Conservation (phyloP, 2,888 invertebrate genomes). For the Colostygia pectinataria region DNA sequence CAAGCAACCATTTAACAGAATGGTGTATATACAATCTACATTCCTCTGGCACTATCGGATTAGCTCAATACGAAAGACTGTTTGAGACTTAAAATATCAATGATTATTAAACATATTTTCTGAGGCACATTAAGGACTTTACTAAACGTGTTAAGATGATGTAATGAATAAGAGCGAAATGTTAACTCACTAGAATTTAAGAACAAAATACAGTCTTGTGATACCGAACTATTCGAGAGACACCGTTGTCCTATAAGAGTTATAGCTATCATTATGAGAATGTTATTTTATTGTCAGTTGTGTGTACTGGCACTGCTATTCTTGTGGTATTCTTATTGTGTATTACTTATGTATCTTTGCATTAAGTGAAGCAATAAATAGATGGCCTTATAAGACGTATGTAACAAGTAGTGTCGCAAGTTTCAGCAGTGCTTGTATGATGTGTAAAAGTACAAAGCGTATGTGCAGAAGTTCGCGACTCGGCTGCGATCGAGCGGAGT, state of each 20-base stretch:
- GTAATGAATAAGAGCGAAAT: constrained; percentile 75
- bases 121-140: constrained; percentile 76
- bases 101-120: constrained; percentile 73
- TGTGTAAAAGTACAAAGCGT: constrained; percentile 72
- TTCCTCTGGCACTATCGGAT: constrained; percentile 76
- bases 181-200: constrained; percentile 81
- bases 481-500: constrained; percentile 52
- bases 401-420: constrained; percentile 26
- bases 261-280: constrained; percentile 39
- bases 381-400: constrained; percentile 28
- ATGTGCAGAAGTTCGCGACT: constrained; percentile 80
- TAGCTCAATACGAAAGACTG: constrained; percentile 81
- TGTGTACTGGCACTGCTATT: constrained; percentile 47
- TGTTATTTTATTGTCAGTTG: constrained; percentile 53
- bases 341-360: constrained; percentile 19
- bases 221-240: constrained; percentile 75
- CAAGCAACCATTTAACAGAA: constrained; percentile 26
- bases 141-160: constrained; percentile 77
- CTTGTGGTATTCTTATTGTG: constrained; percentile 19
- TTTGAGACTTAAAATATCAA: constrained; percentile 71
- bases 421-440: constrained; percentile 43
- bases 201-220: constrained; percentile 81
- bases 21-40: constrained; percentile 70
- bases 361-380: constrained; percentile 23
- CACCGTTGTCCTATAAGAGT: constrained; percentile 67